Evolutionary conservation across 1,140 invertebrate genomes (phyloP).

Genomic region (Cotesia glomerata): DNA sequence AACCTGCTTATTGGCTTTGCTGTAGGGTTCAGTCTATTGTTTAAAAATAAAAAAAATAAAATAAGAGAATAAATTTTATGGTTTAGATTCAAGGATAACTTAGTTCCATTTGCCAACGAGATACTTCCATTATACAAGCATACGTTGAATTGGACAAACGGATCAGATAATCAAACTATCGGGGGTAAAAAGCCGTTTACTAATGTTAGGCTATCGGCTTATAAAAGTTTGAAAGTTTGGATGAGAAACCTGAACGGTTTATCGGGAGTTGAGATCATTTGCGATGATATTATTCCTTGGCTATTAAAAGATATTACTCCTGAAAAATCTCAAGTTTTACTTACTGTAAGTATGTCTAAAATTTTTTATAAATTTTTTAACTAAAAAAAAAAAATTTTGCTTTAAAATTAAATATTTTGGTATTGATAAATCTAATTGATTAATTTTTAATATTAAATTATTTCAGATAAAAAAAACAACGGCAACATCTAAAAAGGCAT

Average conservation of each 20-base stretch:
- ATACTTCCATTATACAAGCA: slow-evolving; percentile 42
- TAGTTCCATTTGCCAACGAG: slow-evolving; percentile 36
- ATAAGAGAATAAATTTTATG: too few species aligned
- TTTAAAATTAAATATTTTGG: too few species aligned
- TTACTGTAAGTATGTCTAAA: slow-evolving; percentile 36
- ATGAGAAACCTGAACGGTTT: slow-evolving; percentile 30
- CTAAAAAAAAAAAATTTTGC: too few species aligned
- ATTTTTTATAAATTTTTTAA: too few species aligned
- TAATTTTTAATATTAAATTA: not conserved
- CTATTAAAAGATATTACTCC: slow-evolving; percentile 46
- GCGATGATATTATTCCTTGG: slow-evolving; percentile 36
- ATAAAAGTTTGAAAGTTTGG: slow-evolving; percentile 45
- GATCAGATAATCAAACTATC: slow-evolving; percentile 22
- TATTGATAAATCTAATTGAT: not conserved
- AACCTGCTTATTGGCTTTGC: too few species aligned
- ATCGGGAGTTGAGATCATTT: slow-evolving; percentile 44
- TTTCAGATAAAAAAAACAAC: slow-evolving; percentile 46
- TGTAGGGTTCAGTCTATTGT: too few species aligned
- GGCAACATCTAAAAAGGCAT: slow-evolving; percentile 46
- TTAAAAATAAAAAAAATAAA: too few species aligned
- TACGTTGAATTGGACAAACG: slow-evolving; percentile 38
- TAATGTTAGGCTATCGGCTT: slow-evolving; percentile 38
- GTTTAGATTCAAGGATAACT: slow-evolving; percentile 36
- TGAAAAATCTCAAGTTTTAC: slow-evolving; percentile 38
- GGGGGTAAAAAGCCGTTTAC: slow-evolving; percentile 38